Evolutionary conservation across 2,888 invertebrate genomes (phyloP), one percentile per base, ranked within the genome.

Genomic region (Zeuzera pyrina): DNA sequence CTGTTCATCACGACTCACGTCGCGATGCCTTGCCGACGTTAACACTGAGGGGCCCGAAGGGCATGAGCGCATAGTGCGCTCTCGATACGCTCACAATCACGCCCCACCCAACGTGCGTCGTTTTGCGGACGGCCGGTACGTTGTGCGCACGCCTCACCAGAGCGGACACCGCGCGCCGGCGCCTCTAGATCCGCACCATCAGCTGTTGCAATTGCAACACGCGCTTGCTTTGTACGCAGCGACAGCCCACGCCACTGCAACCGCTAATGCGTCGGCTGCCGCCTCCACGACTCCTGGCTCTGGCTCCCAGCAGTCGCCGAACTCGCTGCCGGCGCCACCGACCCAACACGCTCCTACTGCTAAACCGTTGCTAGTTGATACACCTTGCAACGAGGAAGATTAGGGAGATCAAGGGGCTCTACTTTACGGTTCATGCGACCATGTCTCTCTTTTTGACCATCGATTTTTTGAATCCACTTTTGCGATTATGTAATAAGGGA

Each of bases 31-130:
- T 27, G 79, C 81, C 38, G 79, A 83, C 46, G 83, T 83, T 12
- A 81, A 81, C 52, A 83, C 83, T 14, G 83, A 81, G 47, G 81
- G 81, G 0, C 79, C 81, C n/a, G 81, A 81, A 47, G 83, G 81
- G 0, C 79, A 74, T 50, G 81, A 81, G 57, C 81, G 81, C 43
- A 79, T 83, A 41, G 81, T 81, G 35, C 79, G 81, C 35, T 79
- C 77, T 4, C 78, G 83, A 15, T 81, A 78, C 46, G 66, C 79
- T 30, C 83, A 84, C 52, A 84, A 81, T 48, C 83, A 84, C 52
- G 79, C 81, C 34, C 81, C 81, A 40, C 83, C 83, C 12, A 81
- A 81, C 51, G 81, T 81, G 42, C 74, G 81, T 28, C 79, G 81
- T 31, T 81, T 81, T 48, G 81, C 83, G 10, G 83, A 83, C 49